A percentile compares a stretch with the other conserved stretches of the same genome.
These are phyloP conservation scores for Osmerus mordax DNA, from an alignment of 2,113 vertebrate species.

Conservation along the genomic window DNA sequence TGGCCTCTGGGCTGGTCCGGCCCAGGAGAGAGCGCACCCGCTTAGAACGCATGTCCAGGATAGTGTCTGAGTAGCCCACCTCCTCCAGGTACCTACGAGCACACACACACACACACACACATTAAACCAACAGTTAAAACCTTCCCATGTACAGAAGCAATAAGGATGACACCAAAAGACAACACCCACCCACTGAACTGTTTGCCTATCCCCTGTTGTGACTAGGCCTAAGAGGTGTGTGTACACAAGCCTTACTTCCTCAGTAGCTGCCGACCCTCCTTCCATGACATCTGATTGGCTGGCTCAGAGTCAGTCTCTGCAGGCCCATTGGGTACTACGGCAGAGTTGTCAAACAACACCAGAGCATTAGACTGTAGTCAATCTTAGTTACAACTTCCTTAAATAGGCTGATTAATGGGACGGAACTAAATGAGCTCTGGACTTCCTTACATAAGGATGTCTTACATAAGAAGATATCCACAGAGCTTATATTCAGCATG, in stretches of 20 bases:
- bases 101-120: constrained; percentile 8
- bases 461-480: too few relatives aligned
- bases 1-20: constrained; percentile 78
- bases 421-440: too few relatives aligned
- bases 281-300: constrained; percentile 85
- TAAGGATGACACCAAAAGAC: too few relatives aligned
- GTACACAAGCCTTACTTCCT: constrained; percentile 77
- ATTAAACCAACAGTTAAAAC: neutral
- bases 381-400: too few relatives aligned
- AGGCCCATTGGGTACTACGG: constrained; percentile 83
- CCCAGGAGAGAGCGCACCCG: constrained; percentile 84
- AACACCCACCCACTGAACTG: neutral
- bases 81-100: constrained; percentile 83
- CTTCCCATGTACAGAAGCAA: too few relatives aligned
- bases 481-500: too few relatives aligned
- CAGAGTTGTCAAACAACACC: constrained; percentile 17
- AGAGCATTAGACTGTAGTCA: neutral
- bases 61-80: constrained; percentile 90
- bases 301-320: constrained; percentile 76
- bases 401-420: too few relatives aligned
- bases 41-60: constrained; percentile 88
- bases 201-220: too few relatives aligned
- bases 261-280: constrained; percentile 86
- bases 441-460: too few relatives aligned
- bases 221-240: neutral